A percentile compares a stretch with the other conserved stretches of the same genome.
phyloP scores from a whole-genome alignment of 2,113 vertebrate species.

The Zapornia atra region DNA sequence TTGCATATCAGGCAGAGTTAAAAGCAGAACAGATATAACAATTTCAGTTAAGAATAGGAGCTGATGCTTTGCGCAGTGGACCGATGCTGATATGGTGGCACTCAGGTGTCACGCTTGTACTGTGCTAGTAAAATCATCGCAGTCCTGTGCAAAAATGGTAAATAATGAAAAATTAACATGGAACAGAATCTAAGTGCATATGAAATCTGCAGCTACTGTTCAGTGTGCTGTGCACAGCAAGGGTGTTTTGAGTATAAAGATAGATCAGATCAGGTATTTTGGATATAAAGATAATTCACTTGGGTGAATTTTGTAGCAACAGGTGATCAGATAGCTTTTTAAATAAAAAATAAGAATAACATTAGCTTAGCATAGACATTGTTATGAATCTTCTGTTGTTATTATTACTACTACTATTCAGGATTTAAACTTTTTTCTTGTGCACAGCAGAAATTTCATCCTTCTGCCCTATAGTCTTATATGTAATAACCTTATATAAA shows the following conservation, averaged over 20 bases:
- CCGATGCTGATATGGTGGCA: constrained; percentile 35
- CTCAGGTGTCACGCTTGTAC: constrained; percentile 62
- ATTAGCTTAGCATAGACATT: not conserved
- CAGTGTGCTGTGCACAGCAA: not conserved
- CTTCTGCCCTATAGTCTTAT: not conserved
- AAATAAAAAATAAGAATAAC: not conserved
- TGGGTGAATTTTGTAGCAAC: constrained; percentile 22
- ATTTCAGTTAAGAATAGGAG: constrained; percentile 40
- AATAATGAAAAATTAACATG: constrained; percentile 61
- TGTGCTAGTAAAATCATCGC: constrained; percentile 38
- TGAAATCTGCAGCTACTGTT: constrained; percentile 6
- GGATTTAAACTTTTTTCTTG: not conserved
- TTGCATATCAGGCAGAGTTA: not conserved
- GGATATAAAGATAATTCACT: no score
- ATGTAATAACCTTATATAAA: not conserved
- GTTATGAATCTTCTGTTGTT: not conserved
- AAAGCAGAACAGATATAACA: not conserved
- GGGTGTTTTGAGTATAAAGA: not conserved
- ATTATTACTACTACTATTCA: not conserved
- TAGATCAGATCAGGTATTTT: not conserved
- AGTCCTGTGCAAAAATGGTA: constrained; percentile 15
- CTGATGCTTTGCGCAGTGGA: not conserved
- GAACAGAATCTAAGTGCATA: constrained; percentile 51
- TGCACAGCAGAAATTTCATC: not conserved
- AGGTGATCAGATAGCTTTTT: not conserved